Evolutionary conservation across 2,888 invertebrate genomes (phyloP).

Genomic region (Cantharis flavilabris): DNA sequence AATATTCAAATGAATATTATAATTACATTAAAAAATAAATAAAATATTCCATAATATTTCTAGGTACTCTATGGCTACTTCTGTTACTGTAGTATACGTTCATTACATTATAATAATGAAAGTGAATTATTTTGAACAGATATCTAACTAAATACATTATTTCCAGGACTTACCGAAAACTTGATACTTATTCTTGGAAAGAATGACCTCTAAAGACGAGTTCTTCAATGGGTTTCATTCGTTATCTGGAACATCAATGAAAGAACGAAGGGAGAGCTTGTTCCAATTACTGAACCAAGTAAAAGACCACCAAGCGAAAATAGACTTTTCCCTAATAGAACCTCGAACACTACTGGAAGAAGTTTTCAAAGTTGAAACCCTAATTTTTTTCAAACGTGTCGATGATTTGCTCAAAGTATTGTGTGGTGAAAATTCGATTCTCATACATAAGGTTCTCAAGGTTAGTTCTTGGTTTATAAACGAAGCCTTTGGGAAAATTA

Average conservation of each 20-base stretch:
- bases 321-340: conserved; percentile 7
- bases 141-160: neutral
- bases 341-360: conserved; percentile 22
- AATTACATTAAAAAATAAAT: too few relatives aligned
- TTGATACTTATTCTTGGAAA: neutral
- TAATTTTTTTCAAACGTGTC: conserved; percentile 13
- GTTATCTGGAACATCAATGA: conserved; percentile 5
- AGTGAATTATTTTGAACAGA: too few relatives aligned
- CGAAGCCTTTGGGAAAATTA: conserved; percentile 12
- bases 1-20: too few relatives aligned
- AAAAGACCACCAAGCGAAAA: neutral
- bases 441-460: conserved; percentile 22
- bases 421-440: conserved; percentile 14
- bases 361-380: conserved; percentile 21
- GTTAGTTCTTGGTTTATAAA: conserved; percentile 18
- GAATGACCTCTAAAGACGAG: neutral
- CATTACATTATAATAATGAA: too few relatives aligned
- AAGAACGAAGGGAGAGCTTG: conserved; percentile 17
- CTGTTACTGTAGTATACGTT: too few relatives aligned
- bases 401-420: conserved; percentile 15
- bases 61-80: too few relatives aligned
- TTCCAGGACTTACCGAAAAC: neutral
- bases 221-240: conserved; percentile 8
- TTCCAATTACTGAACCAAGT: conserved; percentile 9
- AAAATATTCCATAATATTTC: too few relatives aligned